Evolutionary conservation across 2,797 vertebrate species (phyloP).

Genomic region (Muscicapa striata): DNA sequence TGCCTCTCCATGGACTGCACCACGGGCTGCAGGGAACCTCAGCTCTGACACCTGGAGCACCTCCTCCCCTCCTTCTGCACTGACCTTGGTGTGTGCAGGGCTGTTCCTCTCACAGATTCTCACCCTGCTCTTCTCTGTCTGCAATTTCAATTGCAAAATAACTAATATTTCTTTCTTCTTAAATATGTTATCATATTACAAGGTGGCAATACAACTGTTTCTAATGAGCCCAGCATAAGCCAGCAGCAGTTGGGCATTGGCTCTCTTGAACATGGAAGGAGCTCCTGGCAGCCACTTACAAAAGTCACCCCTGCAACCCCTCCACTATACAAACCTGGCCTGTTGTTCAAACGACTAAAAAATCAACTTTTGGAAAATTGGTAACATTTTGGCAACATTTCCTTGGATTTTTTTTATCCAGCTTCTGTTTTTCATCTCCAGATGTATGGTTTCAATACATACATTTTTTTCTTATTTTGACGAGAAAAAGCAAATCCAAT

Average conservation of each 20-base stretch:
- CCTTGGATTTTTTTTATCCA: neutral
- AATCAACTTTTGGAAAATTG: neutral
- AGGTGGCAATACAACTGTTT: neutral
- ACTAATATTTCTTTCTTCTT: neutral
- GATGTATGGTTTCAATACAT: neutral
- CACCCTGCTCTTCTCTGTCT: neutral
- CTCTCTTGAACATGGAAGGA: neutral
- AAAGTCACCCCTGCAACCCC: neutral
- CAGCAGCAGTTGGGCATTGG: neutral
- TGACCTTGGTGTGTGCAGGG: too few relatives aligned
- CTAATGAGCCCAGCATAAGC: neutral
- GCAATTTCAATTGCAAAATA: too few relatives aligned
- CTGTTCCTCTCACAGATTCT: neutral
- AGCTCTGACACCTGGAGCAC: fast-evolving
- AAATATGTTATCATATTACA: neutral
- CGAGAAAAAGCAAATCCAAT: neutral
- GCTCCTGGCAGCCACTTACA: neutral
- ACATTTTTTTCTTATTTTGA: neutral
- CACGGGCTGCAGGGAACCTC: too few relatives aligned
- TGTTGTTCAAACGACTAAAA: neutral
- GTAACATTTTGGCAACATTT: neutral
- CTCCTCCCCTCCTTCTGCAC: neutral
- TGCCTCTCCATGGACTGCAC: too few relatives aligned
- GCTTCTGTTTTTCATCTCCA: neutral
- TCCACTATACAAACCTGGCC: neutral